Base-by-base conservation (phyloP, 1,140 invertebrate genomes). In the Drosophila pallidifrons region DNA sequence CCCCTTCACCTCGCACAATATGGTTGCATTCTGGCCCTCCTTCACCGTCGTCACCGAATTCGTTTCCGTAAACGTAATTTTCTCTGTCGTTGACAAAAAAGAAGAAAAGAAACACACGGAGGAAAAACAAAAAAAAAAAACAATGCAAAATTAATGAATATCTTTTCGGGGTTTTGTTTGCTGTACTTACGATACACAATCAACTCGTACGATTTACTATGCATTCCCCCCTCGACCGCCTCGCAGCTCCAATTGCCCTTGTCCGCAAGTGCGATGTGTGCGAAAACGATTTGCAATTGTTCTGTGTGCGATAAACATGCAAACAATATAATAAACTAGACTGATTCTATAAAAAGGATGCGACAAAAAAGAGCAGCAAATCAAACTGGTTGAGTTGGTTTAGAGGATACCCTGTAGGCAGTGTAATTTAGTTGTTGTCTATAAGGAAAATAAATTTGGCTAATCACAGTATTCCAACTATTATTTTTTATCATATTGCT, bases 51-150 rank as follows among this genome's bases (percentile, higher is more conserved):
- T 92, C 4, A 93, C 81, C 6, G 83, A 82, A 35, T 91, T 91
- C 15, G 93, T 94, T 68, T 94, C 93, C 51, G 91, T 81, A 77
- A 94, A 94, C 25, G 91, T 90, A 71, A 94, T 93, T 79, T 91
- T 92, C 73, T 93, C 93, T 20, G 20, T 20, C 20, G 20, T 20
- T 20, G 20, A 20, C 20, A 20, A 20, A 3, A 0, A 20, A 20
- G 3, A 20, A 20, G 54, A 38, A 49, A 60, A 7, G 10, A n/a
- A 10, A n/a, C 20, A 25, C 6, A 16, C 5, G 7, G 3, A 25
- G n/a, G 8, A 25, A 47, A 61, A 52, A 79, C 10, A n/a, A n/a
- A n/a, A 30, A 20, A 16, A 3, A 51, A n/a, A 91, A 64, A 80
- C 83, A 87, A 87, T 88, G 64, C 70, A 83, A 87, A 75, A 88